These are phyloP conservation scores for Noctua comes DNA, from an alignment of 2,888 invertebrate genomes.

Conservation along the genomic window DNA sequence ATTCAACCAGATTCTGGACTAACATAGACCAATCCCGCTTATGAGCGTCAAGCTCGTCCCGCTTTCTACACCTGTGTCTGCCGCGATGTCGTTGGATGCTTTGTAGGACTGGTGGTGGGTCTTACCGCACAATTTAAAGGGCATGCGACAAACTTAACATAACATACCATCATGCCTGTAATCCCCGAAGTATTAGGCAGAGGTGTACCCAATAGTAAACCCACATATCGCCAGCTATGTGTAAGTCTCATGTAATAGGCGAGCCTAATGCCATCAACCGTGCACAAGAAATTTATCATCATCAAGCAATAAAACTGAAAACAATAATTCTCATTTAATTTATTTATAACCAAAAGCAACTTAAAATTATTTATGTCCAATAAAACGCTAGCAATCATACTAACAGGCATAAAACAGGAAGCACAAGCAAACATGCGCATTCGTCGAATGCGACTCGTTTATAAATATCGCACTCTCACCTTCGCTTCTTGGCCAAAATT, in stretches of 20 bases:
- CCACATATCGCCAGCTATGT: neutral
- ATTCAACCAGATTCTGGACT: neutral
- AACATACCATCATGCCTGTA: neutral
- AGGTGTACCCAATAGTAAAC: neutral
- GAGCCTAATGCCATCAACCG: neutral
- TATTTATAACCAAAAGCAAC: neutral
- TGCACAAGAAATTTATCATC: neutral
- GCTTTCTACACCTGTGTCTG: neutral
- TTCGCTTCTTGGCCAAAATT: conserved; percentile 87
- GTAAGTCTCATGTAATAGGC: neutral
- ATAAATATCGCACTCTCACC: conserved; percentile 85
- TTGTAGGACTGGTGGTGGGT: neutral
- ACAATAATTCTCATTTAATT: neutral
- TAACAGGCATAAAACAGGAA: conserved; percentile 76
- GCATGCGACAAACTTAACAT: neutral
- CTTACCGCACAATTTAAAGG: neutral
- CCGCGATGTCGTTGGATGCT: neutral
- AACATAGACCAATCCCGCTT: neutral
- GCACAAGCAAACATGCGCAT: conserved; percentile 71
- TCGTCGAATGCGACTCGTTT: conserved; percentile 74
- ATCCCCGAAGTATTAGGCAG: neutral
- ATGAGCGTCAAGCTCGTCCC: neutral
- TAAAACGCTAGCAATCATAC: conserved; percentile 51
- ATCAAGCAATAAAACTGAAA: neutral
- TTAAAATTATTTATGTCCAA: conserved; percentile 24